A percentile compares a stretch with the other conserved stretches of the same genome.
These are phyloP conservation scores for Rattus rattus DNA, from an alignment of 2,113 vertebrate species.

Conservation along the genomic window DNA sequence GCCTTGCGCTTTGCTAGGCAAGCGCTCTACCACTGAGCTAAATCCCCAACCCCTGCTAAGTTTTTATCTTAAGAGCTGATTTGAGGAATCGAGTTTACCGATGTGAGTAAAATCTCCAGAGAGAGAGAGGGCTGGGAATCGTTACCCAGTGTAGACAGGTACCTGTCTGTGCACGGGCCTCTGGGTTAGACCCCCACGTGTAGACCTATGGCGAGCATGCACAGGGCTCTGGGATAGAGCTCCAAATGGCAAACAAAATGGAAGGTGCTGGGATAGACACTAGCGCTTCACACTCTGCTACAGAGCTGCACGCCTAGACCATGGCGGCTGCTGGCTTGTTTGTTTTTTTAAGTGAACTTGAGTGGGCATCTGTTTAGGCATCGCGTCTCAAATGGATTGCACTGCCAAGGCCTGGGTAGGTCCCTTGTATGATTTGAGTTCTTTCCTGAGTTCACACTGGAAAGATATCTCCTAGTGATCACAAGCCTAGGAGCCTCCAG, in stretches of 20 bases:
- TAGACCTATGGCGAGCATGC: rapidly evolving
- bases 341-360: not conserved
- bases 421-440: not conserved
- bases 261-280: too few species aligned
- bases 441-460: not conserved
- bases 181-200: not conserved
- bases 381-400: not conserved
- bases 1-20: too few species aligned
- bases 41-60: too few species aligned
- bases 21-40: too few species aligned
- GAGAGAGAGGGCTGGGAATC: too few species aligned
- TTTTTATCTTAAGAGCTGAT: not conserved
- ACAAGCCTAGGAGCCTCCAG: not conserved
- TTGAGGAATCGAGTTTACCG: not conserved
- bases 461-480: not conserved
- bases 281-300: not conserved
- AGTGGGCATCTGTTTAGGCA: not conserved
- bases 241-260: not conserved
- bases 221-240: not conserved
- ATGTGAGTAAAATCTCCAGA: slow-evolving; percentile 11
- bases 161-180: rapidly evolving
- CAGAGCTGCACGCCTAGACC: not conserved
- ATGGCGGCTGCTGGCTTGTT: not conserved
- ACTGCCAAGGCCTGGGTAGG: not conserved
- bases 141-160: not conserved